Conservation (phyloP, 2,797 vertebrate species). For the Poeciliopsis infans region DNA sequence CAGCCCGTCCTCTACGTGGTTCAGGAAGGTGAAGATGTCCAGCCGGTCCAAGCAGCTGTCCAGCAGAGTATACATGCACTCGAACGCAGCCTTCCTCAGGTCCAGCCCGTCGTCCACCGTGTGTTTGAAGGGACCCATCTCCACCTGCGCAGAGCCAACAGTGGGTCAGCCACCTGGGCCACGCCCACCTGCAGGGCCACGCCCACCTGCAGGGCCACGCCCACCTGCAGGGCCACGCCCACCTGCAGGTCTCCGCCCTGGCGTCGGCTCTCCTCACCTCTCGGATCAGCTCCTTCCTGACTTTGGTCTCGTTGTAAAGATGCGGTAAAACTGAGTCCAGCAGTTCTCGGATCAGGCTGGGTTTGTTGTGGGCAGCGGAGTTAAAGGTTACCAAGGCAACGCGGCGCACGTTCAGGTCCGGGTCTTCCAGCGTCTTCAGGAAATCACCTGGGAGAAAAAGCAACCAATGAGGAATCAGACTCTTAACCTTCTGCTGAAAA, state of each 20-base stretch:
- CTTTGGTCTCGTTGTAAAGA: slow-evolving; percentile 92
- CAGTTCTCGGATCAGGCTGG: slow-evolving; percentile 88
- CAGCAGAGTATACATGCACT: slow-evolving; percentile 97
- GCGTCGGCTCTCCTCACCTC: slow-evolving; percentile 80
- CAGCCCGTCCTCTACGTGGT: slow-evolving; percentile 93
- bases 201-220: too few relatives aligned
- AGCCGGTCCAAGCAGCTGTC: slow-evolving; percentile 93
- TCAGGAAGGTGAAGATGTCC: slow-evolving; percentile 93
- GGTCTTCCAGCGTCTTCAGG: slow-evolving; percentile 91
- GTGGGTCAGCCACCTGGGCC: background rate
- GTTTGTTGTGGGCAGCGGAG: slow-evolving; percentile 96
- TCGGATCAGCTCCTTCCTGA: slow-evolving; percentile 92
- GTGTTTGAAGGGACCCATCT: slow-evolving; percentile 99
- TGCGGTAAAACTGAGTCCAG: slow-evolving; percentile 85
- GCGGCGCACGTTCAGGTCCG: slow-evolving; percentile 91
- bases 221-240: background rate
- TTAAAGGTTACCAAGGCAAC: slow-evolving; percentile 96
- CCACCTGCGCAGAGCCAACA: slow-evolving; percentile 81
- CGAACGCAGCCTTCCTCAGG: slow-evolving; percentile 93
- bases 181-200: background rate
- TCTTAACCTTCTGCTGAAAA: too few relatives aligned
- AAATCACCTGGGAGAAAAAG: slow-evolving; percentile 86
- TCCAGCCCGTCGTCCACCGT: slow-evolving; percentile 96
- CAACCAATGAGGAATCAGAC: slow-evolving; percentile 5
- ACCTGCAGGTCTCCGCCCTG: background rate